Conservation (phyloP, 2,888 invertebrate genomes). For the Meiosimyza decipiens region DNA sequence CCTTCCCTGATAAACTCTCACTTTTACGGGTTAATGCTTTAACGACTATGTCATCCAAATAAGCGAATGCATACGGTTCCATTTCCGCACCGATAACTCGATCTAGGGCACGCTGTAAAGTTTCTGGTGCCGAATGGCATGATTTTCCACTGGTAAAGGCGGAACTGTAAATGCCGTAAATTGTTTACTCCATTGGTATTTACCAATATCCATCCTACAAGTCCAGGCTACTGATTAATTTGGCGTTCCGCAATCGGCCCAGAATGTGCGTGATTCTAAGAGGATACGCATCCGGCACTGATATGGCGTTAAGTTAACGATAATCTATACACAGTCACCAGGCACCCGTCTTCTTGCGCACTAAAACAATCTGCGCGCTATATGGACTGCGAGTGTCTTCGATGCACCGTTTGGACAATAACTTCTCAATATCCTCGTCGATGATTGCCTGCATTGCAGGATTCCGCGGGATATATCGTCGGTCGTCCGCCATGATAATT, state of each 20-base stretch:
- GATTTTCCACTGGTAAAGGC: background rate
- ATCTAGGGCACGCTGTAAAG: background rate
- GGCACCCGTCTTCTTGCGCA: conserved; percentile 31
- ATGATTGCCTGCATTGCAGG: conserved; percentile 23
- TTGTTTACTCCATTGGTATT: conserved; percentile 15
- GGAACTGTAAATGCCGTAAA: background rate
- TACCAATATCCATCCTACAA: conserved; percentile 22
- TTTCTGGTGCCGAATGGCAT: background rate
- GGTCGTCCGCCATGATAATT: too few relatives aligned
- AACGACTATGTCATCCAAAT: background rate
- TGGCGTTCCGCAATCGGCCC: conserved; percentile 24
- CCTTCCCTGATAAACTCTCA: conserved; percentile 30
- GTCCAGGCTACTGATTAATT: conserved; percentile 32
- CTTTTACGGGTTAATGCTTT: conserved; percentile 19
- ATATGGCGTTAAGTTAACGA: conserved; percentile 28
- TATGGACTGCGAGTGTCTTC: conserved; percentile 32
- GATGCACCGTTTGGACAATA: conserved; percentile 26
- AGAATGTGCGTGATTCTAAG: conserved; percentile 25
- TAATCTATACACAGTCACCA: conserved; percentile 38
- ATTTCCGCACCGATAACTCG: background rate
- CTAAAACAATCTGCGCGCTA: conserved; percentile 19
- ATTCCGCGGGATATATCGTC: too few relatives aligned
- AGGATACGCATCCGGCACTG: conserved; percentile 31
- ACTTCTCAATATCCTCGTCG: conserved; percentile 21
- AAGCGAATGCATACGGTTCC: conserved; percentile 18